Evolutionary conservation across 2,888 invertebrate species (phyloP), one percentile per base, ranked within the genome.

Genomic region (Brachycybe producta): DNA sequence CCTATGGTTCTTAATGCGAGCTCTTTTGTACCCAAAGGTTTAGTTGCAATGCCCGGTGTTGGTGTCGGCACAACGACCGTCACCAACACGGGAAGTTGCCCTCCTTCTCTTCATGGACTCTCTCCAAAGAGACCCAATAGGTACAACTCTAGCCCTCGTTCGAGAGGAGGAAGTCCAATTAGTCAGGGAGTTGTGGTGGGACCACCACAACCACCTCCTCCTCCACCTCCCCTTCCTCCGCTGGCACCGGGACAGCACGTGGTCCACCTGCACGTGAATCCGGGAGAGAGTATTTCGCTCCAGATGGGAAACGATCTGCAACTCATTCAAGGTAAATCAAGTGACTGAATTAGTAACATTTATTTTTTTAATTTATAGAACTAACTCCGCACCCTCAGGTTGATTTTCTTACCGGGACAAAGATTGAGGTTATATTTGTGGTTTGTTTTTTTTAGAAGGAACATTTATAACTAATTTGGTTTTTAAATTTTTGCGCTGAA

Each of bases 261-360:
- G 53, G 80, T 82, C 57, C 74, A 79, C 60, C 76, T 83, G 61
- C 82, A 82, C 66, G 76, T 83, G 59, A 78, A 80, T 67, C 78
- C 79, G 11, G 83, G 83, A n/a, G 80, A 82, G 60, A 78, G 79
- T 23, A 78, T 84, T 64, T 78, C 79, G 57, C 77, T 84, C 61
- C 76, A 80, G 66, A 77, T 81, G 62, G 80, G 80, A 13, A 82
- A 82, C 61, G 78, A 78, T 64, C 72, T 80, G 59, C 82, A 83
- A 67, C 74, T 81, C 60, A 76, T 83, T 61, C 75, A 78, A 76
- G 83, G 83, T 82, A 70, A 74, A 76, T 69, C 7, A n/a, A n/a
- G n/a, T n/a, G n/a, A n/a, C n/a, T n/a, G n/a, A n/a, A n/a, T 30
- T 30, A 11, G 7, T 11, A 30, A 30, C 8, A 8, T 40, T 26